Percentiles rank a stretch among this genome's conserved stretches.
phyloP scores from a whole-genome alignment of 2,888 invertebrate genomes.

The Ctenicera cuprea region DNA sequence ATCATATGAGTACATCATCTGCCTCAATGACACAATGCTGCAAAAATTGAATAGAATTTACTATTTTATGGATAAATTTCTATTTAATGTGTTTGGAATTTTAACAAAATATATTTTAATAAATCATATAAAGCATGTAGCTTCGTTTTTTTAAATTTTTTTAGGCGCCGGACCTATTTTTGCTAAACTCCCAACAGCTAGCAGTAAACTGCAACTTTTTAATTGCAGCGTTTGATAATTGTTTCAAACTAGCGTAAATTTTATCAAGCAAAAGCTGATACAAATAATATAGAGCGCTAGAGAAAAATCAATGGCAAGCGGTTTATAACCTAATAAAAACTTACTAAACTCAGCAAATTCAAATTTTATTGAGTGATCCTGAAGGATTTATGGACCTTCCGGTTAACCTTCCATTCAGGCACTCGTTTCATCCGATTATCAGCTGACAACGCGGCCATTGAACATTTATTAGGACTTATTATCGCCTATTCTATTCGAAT shows the following conservation, averaged over 20 bases:
- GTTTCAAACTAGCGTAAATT: slow-evolving; percentile 24
- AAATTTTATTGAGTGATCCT: slow-evolving; percentile 38
- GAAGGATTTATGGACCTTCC: slow-evolving; percentile 30
- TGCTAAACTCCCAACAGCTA: not conserved
- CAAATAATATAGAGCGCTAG: slow-evolving; percentile 4
- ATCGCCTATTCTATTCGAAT: slow-evolving; percentile 7
- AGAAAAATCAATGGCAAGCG: slow-evolving; percentile 32
- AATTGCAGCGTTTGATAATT: slow-evolving; percentile 8
- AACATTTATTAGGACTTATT: slow-evolving; percentile 23
- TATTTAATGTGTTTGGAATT: too few relatives aligned
- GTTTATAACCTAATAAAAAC: slow-evolving; percentile 34
- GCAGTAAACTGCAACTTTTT: slow-evolving; percentile 17
- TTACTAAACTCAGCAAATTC: slow-evolving; percentile 39
- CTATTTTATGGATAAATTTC: too few relatives aligned
- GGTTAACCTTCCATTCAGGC: slow-evolving; percentile 29
- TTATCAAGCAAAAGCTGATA: slow-evolving; percentile 21
- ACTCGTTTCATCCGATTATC: slow-evolving; percentile 23
- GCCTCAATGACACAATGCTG: not conserved
- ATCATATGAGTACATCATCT: slow-evolving; percentile 7
- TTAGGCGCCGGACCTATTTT: not conserved
- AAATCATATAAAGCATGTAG: too few relatives aligned
- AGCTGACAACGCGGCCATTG: slow-evolving; percentile 28
- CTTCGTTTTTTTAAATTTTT: too few relatives aligned
- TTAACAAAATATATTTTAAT: too few relatives aligned
- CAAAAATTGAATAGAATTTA: not conserved